Conservation (phyloP, 1,140 invertebrate genomes). For the Acromyrmex charruanus region DNA sequence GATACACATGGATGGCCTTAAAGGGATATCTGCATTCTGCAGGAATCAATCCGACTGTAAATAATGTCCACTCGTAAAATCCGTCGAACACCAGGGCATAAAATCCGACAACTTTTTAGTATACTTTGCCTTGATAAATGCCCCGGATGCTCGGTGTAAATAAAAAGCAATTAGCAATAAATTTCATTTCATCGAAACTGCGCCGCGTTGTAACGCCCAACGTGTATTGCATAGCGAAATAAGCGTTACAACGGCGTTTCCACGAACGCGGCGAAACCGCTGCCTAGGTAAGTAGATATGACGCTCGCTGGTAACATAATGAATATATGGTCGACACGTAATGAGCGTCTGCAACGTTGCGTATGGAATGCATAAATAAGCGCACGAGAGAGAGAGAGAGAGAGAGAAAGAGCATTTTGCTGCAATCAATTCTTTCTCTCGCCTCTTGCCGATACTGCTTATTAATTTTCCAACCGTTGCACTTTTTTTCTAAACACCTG, state of each 20-base stretch:
- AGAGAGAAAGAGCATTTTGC: not conserved
- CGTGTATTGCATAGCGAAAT: conserved; percentile 45
- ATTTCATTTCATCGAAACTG: conserved; percentile 52
- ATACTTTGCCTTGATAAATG: conserved; percentile 69
- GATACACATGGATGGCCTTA: conserved; percentile 58
- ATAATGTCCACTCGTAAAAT: conserved; percentile 74
- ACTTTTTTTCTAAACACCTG: conserved; percentile 49
- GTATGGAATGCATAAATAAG: conserved; percentile 42
- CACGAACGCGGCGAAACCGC: conserved; percentile 12
- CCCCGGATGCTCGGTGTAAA: conserved; percentile 62
- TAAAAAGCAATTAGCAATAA: conserved; percentile 78
- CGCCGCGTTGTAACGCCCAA: conserved; percentile 3
- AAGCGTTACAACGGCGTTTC: conserved; percentile 29
- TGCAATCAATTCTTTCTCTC: conserved; percentile 54
- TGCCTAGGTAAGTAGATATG: conserved; percentile 22
- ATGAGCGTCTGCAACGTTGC: conserved; percentile 21
- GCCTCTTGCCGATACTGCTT: conserved; percentile 37
- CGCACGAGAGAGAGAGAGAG: not conserved
- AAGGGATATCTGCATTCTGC: conserved; percentile 65
- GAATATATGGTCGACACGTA: conserved; percentile 48
- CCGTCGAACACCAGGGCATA: conserved; percentile 60
- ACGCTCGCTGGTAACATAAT: conserved; percentile 25
- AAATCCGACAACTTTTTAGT: conserved; percentile 68
- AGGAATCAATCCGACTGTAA: conserved; percentile 74
- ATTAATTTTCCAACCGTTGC: conserved; percentile 59